A percentile compares a stretch with the other conserved stretches of the same genome.
These are phyloP conservation scores for Galerucella pusilla DNA, from an alignment of 2,888 invertebrate species.

Conservation along the genomic window DNA sequence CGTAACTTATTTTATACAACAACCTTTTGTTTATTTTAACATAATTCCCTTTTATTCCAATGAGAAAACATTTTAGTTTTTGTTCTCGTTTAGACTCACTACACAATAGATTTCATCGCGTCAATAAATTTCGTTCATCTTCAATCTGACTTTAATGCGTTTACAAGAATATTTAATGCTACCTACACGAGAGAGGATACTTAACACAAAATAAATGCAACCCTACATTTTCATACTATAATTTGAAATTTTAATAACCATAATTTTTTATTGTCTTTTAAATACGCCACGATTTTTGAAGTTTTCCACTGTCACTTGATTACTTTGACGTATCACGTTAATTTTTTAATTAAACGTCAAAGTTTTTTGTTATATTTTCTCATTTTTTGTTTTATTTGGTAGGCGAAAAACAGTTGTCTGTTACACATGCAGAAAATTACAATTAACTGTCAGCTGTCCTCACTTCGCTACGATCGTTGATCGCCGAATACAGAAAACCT, in stretches of 20 bases:
- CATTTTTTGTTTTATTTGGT: no score
- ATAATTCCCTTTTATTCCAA: conserved; percentile 51
- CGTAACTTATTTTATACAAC: conserved; percentile 48
- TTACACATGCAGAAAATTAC: no score
- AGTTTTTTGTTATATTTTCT: no score
- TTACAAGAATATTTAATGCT: conserved; percentile 44
- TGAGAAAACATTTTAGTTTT: conserved; percentile 44
- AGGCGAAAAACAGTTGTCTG: no score
- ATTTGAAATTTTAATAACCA: conserved; percentile 1
- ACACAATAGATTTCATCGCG: conserved; percentile 46
- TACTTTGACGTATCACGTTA: no score
- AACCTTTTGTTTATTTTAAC: conserved; percentile 50
- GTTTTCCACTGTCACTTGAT: no score
- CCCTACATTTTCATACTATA: background rate
- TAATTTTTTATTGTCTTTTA: no score
- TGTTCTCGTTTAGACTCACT: conserved; percentile 36
- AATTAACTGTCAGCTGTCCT: no score
- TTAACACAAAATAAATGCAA: conserved; percentile 25
- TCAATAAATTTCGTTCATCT: conserved; percentile 46
- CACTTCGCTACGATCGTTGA: no score
- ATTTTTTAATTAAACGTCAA: no score
- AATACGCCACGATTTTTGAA: no score
- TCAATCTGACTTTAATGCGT: conserved; percentile 45
- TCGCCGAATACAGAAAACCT: no score
- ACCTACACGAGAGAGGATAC: conserved; percentile 40